Percentiles rank a stretch among this genome's conserved stretches.
Conservation (phyloP, 2,113 vertebrate species). For the Ctenodactylus gundi region DNA sequence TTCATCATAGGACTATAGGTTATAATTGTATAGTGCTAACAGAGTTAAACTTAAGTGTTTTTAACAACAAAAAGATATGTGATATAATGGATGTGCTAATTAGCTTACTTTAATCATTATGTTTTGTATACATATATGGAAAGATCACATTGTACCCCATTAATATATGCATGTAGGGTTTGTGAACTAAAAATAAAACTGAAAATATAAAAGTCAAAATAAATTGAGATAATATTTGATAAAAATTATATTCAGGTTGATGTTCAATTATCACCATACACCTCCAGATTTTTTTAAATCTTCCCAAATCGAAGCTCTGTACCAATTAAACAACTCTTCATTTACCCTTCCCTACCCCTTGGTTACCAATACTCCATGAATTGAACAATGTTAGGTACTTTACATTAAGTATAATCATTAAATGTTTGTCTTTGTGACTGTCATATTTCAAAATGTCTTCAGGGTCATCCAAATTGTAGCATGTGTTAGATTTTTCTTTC, state of each 20-base stretch:
- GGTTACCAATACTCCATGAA: neutral
- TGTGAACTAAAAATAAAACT: neutral
- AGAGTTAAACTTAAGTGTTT: neutral
- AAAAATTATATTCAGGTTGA: neutral
- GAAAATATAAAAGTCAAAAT: neutral
- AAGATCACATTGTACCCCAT: neutral
- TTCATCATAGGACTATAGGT: neutral
- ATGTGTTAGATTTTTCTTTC: neutral
- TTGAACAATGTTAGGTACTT: neutral
- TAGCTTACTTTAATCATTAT: neutral
- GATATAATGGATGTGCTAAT: neutral
- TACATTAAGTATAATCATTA: neutral
- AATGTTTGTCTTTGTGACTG: neutral
- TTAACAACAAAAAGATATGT: neutral
- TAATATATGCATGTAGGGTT: neutral
- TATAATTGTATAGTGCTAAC: neutral
- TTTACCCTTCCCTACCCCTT: neutral
- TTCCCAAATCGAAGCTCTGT: neutral
- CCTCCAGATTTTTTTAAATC: neutral
- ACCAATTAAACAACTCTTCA: neutral
- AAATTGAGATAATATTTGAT: neutral
- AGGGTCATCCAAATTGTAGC: neutral
- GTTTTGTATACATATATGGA: neutral
- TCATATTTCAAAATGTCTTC: neutral
- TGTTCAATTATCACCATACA: neutral